A percentile compares a stretch with the other conserved stretches of the same genome.
Conservation (phyloP, 2,113 vertebrate genomes). For the Archilochus colubris region DNA sequence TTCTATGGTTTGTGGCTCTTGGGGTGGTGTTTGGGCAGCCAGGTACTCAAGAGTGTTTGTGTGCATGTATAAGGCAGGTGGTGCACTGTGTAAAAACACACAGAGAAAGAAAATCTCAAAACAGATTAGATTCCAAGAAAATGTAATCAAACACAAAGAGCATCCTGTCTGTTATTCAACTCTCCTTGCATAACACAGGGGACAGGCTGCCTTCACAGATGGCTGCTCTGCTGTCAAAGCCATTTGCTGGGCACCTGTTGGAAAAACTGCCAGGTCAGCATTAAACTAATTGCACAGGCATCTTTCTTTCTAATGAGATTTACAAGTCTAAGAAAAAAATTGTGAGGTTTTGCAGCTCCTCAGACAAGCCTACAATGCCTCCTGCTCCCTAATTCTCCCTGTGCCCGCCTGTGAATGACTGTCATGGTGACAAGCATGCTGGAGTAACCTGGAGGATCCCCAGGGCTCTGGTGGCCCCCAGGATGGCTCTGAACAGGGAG, state of each 20-base stretch:
- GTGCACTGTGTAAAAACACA: not conserved
- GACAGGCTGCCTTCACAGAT: not conserved
- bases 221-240: slow-evolving; percentile 51
- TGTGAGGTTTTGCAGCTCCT: not conserved
- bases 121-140: slow-evolving; percentile 4
- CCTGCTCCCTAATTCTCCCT: rapidly evolving
- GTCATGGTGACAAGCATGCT: not conserved
- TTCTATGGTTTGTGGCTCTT: not conserved
- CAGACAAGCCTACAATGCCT: not conserved
- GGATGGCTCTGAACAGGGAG: not conserved
- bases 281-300: not conserved
- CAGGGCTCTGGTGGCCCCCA: too few species aligned
- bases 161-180: slow-evolving; percentile 39
- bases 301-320: not conserved
- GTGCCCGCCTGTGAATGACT: not conserved
- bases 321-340: not conserved
- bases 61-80: not conserved
- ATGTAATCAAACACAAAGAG: slow-evolving; percentile 8
- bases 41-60: not conserved
- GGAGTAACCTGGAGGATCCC: not conserved
- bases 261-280: slow-evolving; percentile 47
- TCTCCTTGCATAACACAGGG: slow-evolving; percentile 22
- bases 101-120: not conserved
- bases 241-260: slow-evolving; percentile 48
- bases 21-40: not conserved